Evolutionary conservation across 2,113 vertebrate species (phyloP).

Genomic region (Alexandromys fortis): DNA sequence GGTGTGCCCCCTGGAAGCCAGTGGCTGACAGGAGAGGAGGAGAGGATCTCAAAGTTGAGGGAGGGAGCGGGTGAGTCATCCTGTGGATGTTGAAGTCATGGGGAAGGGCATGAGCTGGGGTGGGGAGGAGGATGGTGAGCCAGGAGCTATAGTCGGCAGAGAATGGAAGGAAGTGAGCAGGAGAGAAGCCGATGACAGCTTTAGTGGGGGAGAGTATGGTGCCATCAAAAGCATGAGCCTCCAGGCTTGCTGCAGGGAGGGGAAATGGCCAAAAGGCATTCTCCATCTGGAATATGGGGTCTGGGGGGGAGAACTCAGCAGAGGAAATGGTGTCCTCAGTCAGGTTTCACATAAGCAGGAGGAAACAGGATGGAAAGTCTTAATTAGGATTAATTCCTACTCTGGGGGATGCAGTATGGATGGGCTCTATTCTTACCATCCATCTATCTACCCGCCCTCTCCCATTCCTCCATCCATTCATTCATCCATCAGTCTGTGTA

Average conservation of each 20-base stretch:
- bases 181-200: constrained; percentile 54
- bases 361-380: not conserved
- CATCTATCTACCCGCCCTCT: not conserved
- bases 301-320: not conserved
- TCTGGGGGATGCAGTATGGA: not conserved
- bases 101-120: not conserved
- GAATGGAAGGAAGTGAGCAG: constrained; percentile 65
- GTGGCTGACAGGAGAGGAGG: not conserved
- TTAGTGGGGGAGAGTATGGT: constrained; percentile 17
- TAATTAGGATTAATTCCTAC: not conserved
- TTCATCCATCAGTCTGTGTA: not conserved
- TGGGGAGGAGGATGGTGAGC: not conserved
- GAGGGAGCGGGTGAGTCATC: not conserved
- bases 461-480: not conserved
- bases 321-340: not conserved
- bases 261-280: not conserved
- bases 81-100: constrained; percentile 22
- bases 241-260: not conserved
- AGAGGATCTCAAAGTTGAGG: not conserved
- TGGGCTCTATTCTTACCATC: not conserved
- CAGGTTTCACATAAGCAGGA: not conserved
- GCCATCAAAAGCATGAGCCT: not conserved
- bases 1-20: not conserved
- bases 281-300: not conserved
- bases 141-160: constrained; percentile 30